These are phyloP conservation scores for Ecliptopera silaceata DNA, from an alignment of 2,888 invertebrate genomes.

Conservation along the genomic window DNA sequence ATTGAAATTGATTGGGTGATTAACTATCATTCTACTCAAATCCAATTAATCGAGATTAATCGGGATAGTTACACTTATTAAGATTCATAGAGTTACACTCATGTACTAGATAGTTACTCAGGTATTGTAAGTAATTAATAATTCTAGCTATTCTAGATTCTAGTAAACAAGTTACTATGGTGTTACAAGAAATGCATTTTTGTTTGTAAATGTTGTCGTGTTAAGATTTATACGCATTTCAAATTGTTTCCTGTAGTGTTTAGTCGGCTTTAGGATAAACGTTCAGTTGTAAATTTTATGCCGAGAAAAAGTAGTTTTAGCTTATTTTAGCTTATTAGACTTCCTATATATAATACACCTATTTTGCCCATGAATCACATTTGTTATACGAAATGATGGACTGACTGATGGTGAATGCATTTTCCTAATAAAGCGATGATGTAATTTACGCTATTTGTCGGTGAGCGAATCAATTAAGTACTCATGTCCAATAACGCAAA, in stretches of 20 bases:
- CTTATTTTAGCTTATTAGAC: too few relatives aligned
- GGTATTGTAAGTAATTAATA: too few relatives aligned
- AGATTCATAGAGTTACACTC: slow-evolving; percentile 42
- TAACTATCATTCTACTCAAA: slow-evolving; percentile 50
- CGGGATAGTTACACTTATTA: slow-evolving; percentile 50
- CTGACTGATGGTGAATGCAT: background rate
- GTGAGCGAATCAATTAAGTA: slow-evolving; percentile 20
- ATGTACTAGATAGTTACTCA: slow-evolving; percentile 5
- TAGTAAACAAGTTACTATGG: too few relatives aligned
- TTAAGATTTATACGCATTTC: too few relatives aligned
- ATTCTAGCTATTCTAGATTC: too few relatives aligned
- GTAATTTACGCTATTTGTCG: slow-evolving; percentile 17
- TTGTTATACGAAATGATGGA: background rate
- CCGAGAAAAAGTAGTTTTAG: too few relatives aligned
- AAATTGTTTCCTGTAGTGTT: too few relatives aligned
- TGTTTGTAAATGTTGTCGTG: too few relatives aligned
- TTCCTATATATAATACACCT: too few relatives aligned
- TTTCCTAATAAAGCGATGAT: slow-evolving; percentile 18
- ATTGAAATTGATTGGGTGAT: slow-evolving; percentile 67
- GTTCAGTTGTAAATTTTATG: too few relatives aligned
- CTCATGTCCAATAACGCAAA: slow-evolving; percentile 25
- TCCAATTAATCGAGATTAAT: slow-evolving; percentile 57
- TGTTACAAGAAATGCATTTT: too few relatives aligned
- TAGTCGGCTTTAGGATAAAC: too few relatives aligned
- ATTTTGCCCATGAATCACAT: background rate